A percentile compares a stretch with the other conserved stretches of the same genome.
phyloP scores from a whole-genome alignment of 2,113 vertebrate species.

The Zapus hudsonius region DNA sequence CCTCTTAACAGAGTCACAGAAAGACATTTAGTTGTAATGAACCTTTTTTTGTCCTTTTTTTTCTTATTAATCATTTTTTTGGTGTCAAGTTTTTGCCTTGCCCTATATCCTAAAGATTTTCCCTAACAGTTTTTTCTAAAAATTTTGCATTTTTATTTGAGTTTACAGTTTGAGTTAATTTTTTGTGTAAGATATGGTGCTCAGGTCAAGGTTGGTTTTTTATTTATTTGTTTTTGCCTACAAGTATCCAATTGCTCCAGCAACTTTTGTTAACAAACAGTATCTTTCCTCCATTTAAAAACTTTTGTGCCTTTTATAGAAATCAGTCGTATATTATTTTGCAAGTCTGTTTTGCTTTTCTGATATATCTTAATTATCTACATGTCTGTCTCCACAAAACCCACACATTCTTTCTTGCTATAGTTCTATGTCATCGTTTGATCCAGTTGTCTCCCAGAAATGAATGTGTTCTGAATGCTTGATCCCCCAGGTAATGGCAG shows the following conservation, averaged over 20 bases:
- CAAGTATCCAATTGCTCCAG: background rate
- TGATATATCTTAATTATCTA: background rate
- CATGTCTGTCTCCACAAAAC: background rate
- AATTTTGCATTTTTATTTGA: background rate
- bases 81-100: background rate
- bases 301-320: background rate
- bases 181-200: background rate
- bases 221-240: background rate
- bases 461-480: too few species aligned
- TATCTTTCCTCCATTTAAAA: background rate
- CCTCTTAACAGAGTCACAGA: background rate
- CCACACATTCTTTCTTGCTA: background rate
- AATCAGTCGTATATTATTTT: background rate
- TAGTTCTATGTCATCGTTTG: too few species aligned
- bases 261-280: background rate
- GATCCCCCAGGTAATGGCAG: too few species aligned
- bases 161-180: background rate
- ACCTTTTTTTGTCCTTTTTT: background rate
- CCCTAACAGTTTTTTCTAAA: too few species aligned
- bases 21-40: background rate
- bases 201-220: background rate
- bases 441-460: too few species aligned
- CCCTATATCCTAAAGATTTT: background rate
- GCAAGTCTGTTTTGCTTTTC: background rate
- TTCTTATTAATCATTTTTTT: background rate